These are phyloP conservation scores for Dryoscopus gambensis DNA, from an alignment of 2,113 vertebrate species.

Conservation along the genomic window DNA sequence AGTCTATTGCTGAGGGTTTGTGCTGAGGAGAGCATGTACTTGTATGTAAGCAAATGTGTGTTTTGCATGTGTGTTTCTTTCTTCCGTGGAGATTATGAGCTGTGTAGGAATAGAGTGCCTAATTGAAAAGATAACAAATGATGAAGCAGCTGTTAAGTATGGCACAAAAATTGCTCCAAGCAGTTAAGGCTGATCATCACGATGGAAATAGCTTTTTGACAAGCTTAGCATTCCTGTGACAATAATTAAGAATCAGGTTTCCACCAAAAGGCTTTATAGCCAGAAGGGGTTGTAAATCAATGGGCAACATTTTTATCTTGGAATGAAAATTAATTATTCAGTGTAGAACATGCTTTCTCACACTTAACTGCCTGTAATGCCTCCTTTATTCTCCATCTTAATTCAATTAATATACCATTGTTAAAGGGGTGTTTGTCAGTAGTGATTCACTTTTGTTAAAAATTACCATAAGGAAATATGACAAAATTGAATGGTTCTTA, in stretches of 20 bases:
- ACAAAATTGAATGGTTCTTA: slow-evolving; percentile 36
- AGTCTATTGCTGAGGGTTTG: neutral
- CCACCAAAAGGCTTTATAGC: slow-evolving; percentile 68
- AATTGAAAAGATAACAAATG: slow-evolving; percentile 69
- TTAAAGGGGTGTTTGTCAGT: slow-evolving; percentile 5
- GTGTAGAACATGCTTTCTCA: slow-evolving; percentile 68
- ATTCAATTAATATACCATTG: slow-evolving; percentile 49
- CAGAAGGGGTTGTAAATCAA: slow-evolving; percentile 79
- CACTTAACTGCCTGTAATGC: slow-evolving; percentile 61
- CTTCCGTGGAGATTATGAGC: neutral
- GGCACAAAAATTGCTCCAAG: slow-evolving; percentile 53
- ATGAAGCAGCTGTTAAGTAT: slow-evolving; percentile 76
- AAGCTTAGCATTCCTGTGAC: slow-evolving; percentile 69
- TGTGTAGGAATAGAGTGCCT: slow-evolving; percentile 2
- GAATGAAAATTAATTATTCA: slow-evolving; percentile 80
- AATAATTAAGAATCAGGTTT: slow-evolving; percentile 82
- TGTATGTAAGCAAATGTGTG: neutral
- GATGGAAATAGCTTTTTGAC: slow-evolving; percentile 75
- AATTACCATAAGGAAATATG: slow-evolving; percentile 36
- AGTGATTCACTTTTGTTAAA: slow-evolving; percentile 28
- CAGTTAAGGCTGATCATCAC: slow-evolving; percentile 68
- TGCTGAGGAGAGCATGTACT: neutral
- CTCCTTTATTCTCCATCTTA: slow-evolving; percentile 32
- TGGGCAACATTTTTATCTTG: slow-evolving; percentile 76
- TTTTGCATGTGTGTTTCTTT: neutral